phyloP scores from a whole-genome alignment of 1,140 invertebrate species.

The Phymastichus coffea region DNA sequence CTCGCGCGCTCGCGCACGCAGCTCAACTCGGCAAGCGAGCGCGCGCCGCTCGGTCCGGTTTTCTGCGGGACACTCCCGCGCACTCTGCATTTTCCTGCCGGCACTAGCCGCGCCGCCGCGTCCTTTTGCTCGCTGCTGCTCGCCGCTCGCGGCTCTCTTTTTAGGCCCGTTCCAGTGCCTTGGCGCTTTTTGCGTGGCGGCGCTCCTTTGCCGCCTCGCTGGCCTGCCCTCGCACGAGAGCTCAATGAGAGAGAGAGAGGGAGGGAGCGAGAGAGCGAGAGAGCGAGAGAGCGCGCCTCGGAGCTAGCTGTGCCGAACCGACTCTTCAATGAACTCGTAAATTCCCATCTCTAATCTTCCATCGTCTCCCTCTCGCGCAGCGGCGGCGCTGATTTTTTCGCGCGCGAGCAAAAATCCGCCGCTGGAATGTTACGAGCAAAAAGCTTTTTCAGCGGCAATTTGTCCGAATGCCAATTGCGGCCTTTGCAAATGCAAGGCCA shows the following conservation, averaged over 20 bases:
- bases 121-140: background rate
- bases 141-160: background rate
- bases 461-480: too few relatives aligned
- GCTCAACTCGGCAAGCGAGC: background rate
- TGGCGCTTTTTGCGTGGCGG: too few relatives aligned
- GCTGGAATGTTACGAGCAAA: too few relatives aligned
- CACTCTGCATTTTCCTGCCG: constrained; percentile 25
- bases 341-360: too few relatives aligned
- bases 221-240: too few relatives aligned
- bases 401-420: too few relatives aligned
- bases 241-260: background rate
- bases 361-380: too few relatives aligned
- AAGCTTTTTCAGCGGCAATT: too few relatives aligned
- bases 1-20: constrained; percentile 12
- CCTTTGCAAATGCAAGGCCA: too few relatives aligned
- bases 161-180: too few relatives aligned
- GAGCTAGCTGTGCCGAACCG: background rate
- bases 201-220: too few relatives aligned
- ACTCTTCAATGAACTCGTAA: constrained; percentile 1
- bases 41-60: constrained; percentile 16
- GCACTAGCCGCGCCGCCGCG: constrained; percentile 4
- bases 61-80: constrained; percentile 6
- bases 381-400: too few relatives aligned
- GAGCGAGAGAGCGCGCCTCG: background rate
- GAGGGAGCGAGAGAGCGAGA: background rate